Conservation (phyloP, 2,797 vertebrate species). For the Hybognathus amarus region DNA sequence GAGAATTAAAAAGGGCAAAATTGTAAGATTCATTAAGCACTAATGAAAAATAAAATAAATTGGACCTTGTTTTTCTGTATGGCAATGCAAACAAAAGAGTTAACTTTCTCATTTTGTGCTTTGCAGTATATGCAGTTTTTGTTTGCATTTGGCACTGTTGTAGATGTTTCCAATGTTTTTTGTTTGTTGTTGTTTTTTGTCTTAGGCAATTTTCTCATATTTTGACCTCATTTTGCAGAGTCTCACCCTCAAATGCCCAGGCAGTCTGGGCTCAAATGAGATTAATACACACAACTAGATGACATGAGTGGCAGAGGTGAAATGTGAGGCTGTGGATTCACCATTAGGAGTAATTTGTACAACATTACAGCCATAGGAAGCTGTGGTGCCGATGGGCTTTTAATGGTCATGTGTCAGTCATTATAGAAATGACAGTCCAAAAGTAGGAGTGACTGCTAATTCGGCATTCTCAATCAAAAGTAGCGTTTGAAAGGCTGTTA, state of each 20-base stretch:
- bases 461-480: constrained; percentile 29
- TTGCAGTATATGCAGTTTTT: not conserved
- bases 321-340: constrained; percentile 33
- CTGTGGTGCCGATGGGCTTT: constrained; percentile 43
- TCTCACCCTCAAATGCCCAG: not conserved
- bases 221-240: not conserved
- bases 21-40: not conserved
- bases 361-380: constrained; percentile 42
- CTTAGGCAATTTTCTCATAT: not conserved
- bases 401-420: constrained; percentile 50
- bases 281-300: not conserved
- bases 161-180: not conserved
- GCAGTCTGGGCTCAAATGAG: constrained; percentile 29
- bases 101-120: not conserved
- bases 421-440: constrained; percentile 41
- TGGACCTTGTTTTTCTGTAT: not conserved
- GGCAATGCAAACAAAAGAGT: not conserved
- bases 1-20: constrained; percentile 38
- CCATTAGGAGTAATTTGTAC: constrained; percentile 45
- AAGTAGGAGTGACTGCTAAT: constrained; percentile 21
- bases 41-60: constrained; percentile 3
- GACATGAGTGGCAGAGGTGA: constrained; percentile 27
- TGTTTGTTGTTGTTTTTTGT: not conserved
- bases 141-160: not conserved
- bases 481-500: not conserved